These are phyloP conservation scores for Anoplophora glabripennis DNA, from an alignment of 1,140 invertebrate genomes.

Conservation along the genomic window DNA sequence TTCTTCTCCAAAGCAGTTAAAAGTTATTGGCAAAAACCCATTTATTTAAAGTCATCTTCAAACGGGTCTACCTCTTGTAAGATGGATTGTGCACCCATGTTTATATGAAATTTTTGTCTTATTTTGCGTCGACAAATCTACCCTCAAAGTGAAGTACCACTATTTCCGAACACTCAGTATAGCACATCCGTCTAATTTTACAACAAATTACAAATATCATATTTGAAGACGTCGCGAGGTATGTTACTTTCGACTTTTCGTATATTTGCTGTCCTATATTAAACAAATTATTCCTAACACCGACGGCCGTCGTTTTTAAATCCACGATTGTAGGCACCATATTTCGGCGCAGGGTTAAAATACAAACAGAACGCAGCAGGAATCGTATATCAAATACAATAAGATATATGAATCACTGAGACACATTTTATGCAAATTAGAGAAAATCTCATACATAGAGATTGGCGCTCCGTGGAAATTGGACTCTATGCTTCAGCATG, in stretches of 20 bases:
- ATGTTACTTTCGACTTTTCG: not conserved
- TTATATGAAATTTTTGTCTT: no score
- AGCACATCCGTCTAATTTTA: no score
- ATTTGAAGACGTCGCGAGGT: not conserved
- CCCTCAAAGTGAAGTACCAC: no score
- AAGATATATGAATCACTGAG: constrained; percentile 50
- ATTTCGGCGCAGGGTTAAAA: constrained; percentile 28
- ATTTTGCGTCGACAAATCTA: no score
- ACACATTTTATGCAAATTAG: constrained; percentile 51
- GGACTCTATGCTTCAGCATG: constrained; percentile 19
- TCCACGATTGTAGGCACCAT: not conserved
- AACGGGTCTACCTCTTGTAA: no score
- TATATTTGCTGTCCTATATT: not conserved
- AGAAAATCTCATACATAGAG: constrained; percentile 51
- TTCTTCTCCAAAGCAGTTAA: no score
- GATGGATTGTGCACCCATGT: no score
- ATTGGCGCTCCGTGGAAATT: constrained; percentile 42
- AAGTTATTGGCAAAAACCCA: no score
- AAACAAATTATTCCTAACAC: not conserved
- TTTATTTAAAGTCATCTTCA: no score
- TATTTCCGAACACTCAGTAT: no score
- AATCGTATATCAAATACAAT: constrained; percentile 48
- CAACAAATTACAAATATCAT: no score
- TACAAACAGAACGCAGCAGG: constrained; percentile 39
- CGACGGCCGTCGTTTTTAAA: no score